Conservation (phyloP, 2,113 vertebrate genomes). For the Columba janthina region DNA sequence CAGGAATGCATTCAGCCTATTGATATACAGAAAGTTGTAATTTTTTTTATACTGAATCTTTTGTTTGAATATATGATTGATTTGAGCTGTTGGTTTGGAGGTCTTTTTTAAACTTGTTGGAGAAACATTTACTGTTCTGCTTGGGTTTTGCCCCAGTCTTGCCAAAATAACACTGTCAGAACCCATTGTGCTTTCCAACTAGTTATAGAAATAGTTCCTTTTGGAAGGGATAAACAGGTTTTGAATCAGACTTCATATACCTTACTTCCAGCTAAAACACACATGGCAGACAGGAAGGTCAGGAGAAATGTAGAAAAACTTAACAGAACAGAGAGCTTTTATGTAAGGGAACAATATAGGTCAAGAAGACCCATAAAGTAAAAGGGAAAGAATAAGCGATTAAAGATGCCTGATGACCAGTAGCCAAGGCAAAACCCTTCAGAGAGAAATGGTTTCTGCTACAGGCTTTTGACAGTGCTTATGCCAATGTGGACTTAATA, state of each 20-base stretch:
- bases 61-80: background rate
- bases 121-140: background rate
- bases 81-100: background rate
- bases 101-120: background rate
- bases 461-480: background rate
- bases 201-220: background rate
- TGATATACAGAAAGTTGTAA: background rate
- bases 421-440: background rate
- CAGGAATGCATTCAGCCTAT: background rate
- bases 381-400: background rate
- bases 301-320: background rate
- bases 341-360: background rate
- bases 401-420: background rate
- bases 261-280: background rate
- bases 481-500: background rate
- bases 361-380: background rate
- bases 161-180: background rate
- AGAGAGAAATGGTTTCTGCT: background rate
- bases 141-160: background rate
- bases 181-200: background rate
- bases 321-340: background rate
- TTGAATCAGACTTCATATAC: background rate
- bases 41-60: background rate
- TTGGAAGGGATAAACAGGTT: background rate
- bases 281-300: background rate